Percentiles rank a stretch among this genome's conserved stretches.
phyloP scores from a whole-genome alignment of 1,140 invertebrate genomes.

The Calephelis virginiensis region DNA sequence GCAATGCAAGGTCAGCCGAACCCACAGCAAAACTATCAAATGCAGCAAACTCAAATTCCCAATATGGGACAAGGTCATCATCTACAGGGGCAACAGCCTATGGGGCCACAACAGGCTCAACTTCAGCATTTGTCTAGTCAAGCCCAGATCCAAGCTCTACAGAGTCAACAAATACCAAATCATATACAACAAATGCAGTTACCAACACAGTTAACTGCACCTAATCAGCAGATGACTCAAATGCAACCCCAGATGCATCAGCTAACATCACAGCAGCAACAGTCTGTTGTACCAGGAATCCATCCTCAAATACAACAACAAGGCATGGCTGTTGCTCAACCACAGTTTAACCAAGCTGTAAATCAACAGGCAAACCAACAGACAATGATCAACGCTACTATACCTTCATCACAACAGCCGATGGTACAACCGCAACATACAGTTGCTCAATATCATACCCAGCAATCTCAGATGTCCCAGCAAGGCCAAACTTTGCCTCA shows the following conservation, averaged over 20 bases:
- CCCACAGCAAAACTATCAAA: slow-evolving; percentile 64
- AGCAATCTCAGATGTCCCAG: slow-evolving; percentile 71
- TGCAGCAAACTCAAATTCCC: slow-evolving; percentile 70
- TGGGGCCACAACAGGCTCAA: slow-evolving; percentile 69
- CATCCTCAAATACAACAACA: slow-evolving; percentile 75
- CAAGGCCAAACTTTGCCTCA: slow-evolving; percentile 76
- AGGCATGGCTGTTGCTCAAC: slow-evolving; percentile 63
- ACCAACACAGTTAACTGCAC: slow-evolving; percentile 61
- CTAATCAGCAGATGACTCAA: slow-evolving; percentile 72
- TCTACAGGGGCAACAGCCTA: slow-evolving; percentile 60
- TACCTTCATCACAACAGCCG: slow-evolving; percentile 67
- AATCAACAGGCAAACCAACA: slow-evolving; percentile 69
- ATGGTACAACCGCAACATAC: slow-evolving; percentile 71
- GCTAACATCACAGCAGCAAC: slow-evolving; percentile 67
- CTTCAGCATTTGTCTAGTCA: slow-evolving; percentile 75
- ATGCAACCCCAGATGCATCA: slow-evolving; percentile 75
- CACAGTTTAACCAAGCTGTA: slow-evolving; percentile 70
- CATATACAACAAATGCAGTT: slow-evolving; percentile 78
- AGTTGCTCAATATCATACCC: slow-evolving; percentile 74
- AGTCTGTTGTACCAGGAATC: slow-evolving; percentile 65
- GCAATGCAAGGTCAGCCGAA: slow-evolving; percentile 74
- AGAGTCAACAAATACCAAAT: slow-evolving; percentile 74
- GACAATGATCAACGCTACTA: slow-evolving; percentile 66
- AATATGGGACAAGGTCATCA: slow-evolving; percentile 65
- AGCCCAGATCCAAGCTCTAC: slow-evolving; percentile 73